Base-by-base conservation (phyloP, 1,140 invertebrate species). In the Brachionus rubens region DNA sequence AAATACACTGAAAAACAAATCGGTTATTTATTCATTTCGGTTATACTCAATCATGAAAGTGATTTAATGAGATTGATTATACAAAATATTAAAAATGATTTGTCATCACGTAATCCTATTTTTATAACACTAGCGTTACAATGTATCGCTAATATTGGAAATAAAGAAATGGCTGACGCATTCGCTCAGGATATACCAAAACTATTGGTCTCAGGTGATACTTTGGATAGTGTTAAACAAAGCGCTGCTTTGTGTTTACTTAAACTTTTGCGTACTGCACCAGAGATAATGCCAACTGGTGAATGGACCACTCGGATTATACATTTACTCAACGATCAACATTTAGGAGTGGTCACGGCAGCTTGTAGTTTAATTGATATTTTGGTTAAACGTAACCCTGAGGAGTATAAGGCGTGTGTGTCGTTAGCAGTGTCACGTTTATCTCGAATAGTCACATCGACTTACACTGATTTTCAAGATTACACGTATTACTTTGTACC, bases 1-100 rank as follows among this genome's bases (percentile, higher is more conserved):
- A 99, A 99, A 88, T 99, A 99, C 87, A 99, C 96, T 46, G 97
- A 99, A 85, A 99, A 99, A 88, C 97, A 99, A 89, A 99, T 99
- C 86, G 94, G 96, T 77, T 99, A 98, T 85, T 87, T 99, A 77
- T 99, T 98, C 86, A 99, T 99, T 87, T 98, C 96, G 77, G 96
- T 99, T 43, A 88, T 99, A 85, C 94, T 99, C 77, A 98, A 98
- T 83, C 96, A 95, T 79, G 98, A 97, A 85, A 98, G 93, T 87
- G 96, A 99, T 86, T 89, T 99, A 80, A 99, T 99, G 83, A 96
- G 96, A 83, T 88, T 99, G 79, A 99, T 99, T 77, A 96, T 99
- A 79, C 96, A 99, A 86, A 96, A 93, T 81, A 98, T 99, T 83
- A 98, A 98, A 86, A 98, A 99, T 88, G 97, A 99, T 87, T 87